Percentiles rank a stretch among this genome's conserved stretches.
Conservation (phyloP, 2,113 vertebrate genomes). For the Sitta europaea region DNA sequence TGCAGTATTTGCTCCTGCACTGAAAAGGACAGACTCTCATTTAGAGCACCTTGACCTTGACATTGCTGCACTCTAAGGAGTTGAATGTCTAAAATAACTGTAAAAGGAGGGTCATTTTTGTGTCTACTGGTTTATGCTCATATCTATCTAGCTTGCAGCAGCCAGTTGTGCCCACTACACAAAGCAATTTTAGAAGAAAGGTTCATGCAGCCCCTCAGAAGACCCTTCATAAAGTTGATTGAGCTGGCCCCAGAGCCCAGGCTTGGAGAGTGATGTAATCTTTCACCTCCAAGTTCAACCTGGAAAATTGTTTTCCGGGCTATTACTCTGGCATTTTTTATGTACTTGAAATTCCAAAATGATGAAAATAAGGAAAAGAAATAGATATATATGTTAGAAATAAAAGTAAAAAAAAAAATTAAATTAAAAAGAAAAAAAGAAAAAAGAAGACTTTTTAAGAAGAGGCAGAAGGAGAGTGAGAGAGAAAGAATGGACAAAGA, state of each 20-base stretch:
- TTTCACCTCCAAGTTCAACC: conserved; percentile 19
- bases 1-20: neutral
- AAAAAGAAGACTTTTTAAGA: neutral
- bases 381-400: neutral
- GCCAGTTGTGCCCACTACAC: neutral
- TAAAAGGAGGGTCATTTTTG: neutral
- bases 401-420: neutral
- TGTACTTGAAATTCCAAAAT: conserved; percentile 16
- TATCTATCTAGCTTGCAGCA: neutral
- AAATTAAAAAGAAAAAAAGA: neutral
- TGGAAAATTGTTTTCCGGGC: conserved; percentile 31
- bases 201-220: neutral
- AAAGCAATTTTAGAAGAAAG: neutral
- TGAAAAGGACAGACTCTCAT: neutral
- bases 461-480: neutral
- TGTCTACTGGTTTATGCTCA: neutral
- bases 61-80: rapidly evolving
- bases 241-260: neutral
- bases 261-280: conserved; percentile 23
- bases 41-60: neutral
- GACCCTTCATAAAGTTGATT: neutral
- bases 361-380: conserved; percentile 12
- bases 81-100: neutral
- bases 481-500: neutral
- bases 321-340: conserved; percentile 12